Evolutionary conservation across 2,888 invertebrate genomes (phyloP).

Genomic region (Teleiodes luculella): DNA sequence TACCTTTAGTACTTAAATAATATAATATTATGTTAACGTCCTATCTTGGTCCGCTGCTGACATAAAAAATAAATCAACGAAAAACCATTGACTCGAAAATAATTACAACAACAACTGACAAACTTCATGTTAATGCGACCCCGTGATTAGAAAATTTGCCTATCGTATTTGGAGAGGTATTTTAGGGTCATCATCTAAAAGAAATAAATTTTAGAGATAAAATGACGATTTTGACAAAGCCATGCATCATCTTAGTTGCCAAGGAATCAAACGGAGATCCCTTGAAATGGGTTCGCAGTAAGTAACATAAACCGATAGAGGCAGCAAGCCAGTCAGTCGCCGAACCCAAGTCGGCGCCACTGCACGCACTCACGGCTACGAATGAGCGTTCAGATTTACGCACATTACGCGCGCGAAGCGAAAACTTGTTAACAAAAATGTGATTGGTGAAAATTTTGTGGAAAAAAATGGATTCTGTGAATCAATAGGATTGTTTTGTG

Average conservation of each 20-base stretch:
- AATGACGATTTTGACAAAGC: too few relatives aligned
- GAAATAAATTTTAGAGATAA: too few relatives aligned
- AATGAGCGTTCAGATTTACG: background rate
- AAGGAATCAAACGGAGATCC: conserved; percentile 30
- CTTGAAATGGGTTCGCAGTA: conserved; percentile 23
- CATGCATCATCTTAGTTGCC: conserved; percentile 32
- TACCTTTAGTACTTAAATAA: too few relatives aligned
- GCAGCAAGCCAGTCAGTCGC: conserved; percentile 37
- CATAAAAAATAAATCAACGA: too few relatives aligned
- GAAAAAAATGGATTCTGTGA: background rate
- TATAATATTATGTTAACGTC: too few relatives aligned
- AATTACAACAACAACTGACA: too few relatives aligned
- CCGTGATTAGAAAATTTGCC: too few relatives aligned
- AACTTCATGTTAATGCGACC: too few relatives aligned
- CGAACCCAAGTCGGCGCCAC: conserved; percentile 35
- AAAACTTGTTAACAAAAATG: background rate
- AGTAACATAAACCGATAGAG: background rate
- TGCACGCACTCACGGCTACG: background rate
- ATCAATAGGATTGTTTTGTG: background rate
- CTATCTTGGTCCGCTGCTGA: too few relatives aligned
- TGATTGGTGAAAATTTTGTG: background rate
- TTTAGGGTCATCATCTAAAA: too few relatives aligned
- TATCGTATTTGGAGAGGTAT: too few relatives aligned
- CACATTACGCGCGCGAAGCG: background rate
- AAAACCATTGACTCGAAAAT: too few relatives aligned